phyloP scores from a whole-genome alignment of 2,113 vertebrate genomes.

The Pseudois nayaur region DNA sequence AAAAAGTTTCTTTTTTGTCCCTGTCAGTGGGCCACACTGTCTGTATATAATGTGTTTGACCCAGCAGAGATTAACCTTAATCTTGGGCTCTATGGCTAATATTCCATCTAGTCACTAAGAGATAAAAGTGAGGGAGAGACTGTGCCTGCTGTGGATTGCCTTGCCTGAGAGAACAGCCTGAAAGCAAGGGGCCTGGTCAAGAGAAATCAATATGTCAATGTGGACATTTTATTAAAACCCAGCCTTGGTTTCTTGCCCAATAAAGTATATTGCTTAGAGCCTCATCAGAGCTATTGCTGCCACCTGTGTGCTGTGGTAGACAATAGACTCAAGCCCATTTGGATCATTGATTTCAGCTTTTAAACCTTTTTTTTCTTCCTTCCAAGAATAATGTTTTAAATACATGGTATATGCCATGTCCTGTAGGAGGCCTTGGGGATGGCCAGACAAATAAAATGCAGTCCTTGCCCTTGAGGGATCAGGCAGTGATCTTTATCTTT shows the following conservation, averaged over 20 bases:
- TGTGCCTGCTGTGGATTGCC: background rate
- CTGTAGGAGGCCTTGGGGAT: background rate
- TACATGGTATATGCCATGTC: background rate
- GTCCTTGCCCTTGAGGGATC: background rate
- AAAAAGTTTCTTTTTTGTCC: background rate
- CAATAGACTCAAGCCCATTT: background rate
- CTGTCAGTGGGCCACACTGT: background rate
- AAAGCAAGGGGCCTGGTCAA: slow-evolving; percentile 21
- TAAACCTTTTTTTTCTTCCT: background rate
- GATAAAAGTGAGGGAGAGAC: background rate
- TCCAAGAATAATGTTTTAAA: slow-evolving; percentile 5
- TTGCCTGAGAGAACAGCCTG: background rate
- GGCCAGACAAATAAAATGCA: background rate
- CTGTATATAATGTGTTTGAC: slow-evolving; percentile 33
- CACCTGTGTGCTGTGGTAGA: background rate
- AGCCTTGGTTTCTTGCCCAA: background rate
- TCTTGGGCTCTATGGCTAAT: background rate
- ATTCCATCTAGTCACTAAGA: background rate
- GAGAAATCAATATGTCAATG: background rate
- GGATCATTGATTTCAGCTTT: background rate
- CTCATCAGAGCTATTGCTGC: slow-evolving; percentile 12
- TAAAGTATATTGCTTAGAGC: background rate
- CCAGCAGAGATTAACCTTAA: slow-evolving; percentile 35
- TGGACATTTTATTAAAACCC: slow-evolving; percentile 34
- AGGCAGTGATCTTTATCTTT: background rate